phyloP scores from a whole-genome alignment of 1,140 invertebrate species.

The Akabosia matsudoensis region DNA sequence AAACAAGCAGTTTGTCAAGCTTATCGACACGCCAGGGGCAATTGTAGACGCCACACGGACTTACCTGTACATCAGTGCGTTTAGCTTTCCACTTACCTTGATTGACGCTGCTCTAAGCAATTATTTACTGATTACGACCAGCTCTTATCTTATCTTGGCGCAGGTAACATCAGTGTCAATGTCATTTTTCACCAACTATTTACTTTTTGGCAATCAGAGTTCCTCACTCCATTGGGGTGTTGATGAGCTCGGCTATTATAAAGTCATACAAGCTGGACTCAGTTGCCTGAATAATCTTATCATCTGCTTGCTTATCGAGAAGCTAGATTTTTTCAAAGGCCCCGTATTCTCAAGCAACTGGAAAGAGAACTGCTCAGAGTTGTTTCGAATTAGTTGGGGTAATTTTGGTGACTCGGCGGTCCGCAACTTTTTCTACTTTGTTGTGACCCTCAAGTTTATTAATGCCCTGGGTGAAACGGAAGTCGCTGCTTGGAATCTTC shows the following conservation, averaged over 20 bases:
- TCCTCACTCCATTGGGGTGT: constrained; percentile 35
- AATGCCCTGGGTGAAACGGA: constrained; percentile 37
- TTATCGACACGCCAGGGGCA: constrained; percentile 33
- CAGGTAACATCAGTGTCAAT: constrained; percentile 29
- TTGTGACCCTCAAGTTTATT: constrained; percentile 42
- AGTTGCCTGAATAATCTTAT: constrained; percentile 26
- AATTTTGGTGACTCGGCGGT: constrained; percentile 42
- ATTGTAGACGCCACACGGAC: constrained; percentile 34
- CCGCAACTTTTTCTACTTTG: constrained; percentile 43
- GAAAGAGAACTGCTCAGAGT: constrained; percentile 5
- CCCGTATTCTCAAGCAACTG: constrained; percentile 16
- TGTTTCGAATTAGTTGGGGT: constrained; percentile 38
- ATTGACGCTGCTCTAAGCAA: constrained; percentile 24
- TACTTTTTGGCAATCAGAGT: constrained; percentile 33
- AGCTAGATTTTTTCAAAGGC: constrained; percentile 25
- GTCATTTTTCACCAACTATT: constrained; percentile 29
- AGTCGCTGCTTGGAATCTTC: constrained; percentile 36
- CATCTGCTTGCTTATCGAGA: constrained; percentile 36
- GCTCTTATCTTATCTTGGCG: constrained; percentile 20
- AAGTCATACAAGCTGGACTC: constrained; percentile 30
- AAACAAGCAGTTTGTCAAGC: constrained; percentile 25
- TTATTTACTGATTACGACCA: constrained; percentile 36
- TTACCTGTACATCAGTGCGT: constrained; percentile 34
- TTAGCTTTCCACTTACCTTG: constrained; percentile 35
- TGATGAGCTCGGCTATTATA: constrained; percentile 36